phyloP scores from a whole-genome alignment of 2,797 vertebrate species.

The Telmatherina bonti region DNA sequence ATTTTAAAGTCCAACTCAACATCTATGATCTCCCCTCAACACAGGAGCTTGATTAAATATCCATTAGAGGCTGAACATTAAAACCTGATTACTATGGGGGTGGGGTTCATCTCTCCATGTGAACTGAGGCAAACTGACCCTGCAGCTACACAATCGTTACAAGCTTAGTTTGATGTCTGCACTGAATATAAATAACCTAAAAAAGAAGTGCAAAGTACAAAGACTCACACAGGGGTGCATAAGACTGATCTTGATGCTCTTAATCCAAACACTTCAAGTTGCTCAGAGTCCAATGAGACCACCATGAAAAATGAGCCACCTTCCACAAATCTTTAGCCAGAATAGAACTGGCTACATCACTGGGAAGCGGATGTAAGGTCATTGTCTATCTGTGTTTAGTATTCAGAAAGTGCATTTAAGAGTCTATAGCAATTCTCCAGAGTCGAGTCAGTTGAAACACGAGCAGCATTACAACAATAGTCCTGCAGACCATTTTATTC shows the following conservation, averaged over 20 bases:
- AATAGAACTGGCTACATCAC: conserved; percentile 44
- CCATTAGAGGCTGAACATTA: conserved; percentile 58
- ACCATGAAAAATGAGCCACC: conserved; percentile 37
- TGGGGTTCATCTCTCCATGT: conserved; percentile 42
- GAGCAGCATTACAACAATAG: conserved; percentile 69
- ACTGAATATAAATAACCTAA: not conserved
- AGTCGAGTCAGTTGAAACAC: conserved; percentile 65
- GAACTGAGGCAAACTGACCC: conserved; percentile 52
- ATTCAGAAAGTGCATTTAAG: conserved; percentile 63
- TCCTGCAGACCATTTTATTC: conserved; percentile 65
- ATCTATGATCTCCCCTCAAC: conserved; percentile 22
- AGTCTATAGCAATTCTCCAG: conserved; percentile 68
- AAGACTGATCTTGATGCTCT: conserved; percentile 7
- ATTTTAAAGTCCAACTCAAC: conserved; percentile 3
- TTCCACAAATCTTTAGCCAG: conserved; percentile 21
- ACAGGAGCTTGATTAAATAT: conserved; percentile 62
- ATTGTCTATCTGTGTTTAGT: conserved; percentile 63
- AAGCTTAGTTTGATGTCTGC: conserved; percentile 5
- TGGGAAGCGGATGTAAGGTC: conserved; percentile 59
- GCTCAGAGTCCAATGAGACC: conserved; percentile 44
- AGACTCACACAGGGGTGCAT: not conserved
- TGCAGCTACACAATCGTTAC: conserved; percentile 31
- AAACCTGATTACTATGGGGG: conserved; percentile 50
- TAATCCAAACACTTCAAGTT: conserved; percentile 35
- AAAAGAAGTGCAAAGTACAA: conserved; percentile 5